Evolutionary conservation across 1,140 invertebrate genomes (phyloP).

Genomic region (Cherax quadricarinatus): DNA sequence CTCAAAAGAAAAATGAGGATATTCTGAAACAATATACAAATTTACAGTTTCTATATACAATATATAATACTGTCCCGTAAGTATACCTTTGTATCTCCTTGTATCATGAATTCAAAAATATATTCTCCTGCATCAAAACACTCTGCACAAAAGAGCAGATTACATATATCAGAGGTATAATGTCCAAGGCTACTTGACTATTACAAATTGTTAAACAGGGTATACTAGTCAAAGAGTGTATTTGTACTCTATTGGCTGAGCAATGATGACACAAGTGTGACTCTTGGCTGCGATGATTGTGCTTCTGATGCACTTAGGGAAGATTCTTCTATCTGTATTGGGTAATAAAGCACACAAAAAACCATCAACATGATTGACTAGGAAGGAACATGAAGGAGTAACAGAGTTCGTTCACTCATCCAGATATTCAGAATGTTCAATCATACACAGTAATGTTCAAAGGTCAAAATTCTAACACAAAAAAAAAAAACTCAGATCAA

Average conservation of each 20-base stretch:
- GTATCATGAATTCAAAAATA: not conserved
- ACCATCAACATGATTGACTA: not conserved
- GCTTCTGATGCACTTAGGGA: not conserved
- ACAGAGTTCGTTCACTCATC: too few relatives aligned
- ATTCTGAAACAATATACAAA: too few relatives aligned
- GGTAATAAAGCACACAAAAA: not conserved
- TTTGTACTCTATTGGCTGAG: constrained; percentile 23
- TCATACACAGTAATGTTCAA: too few relatives aligned
- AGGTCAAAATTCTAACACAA: too few relatives aligned
- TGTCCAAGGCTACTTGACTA: not conserved
- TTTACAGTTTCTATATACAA: too few relatives aligned
- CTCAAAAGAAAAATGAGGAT: too few relatives aligned
- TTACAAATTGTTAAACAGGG: not conserved
- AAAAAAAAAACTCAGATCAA: too few relatives aligned
- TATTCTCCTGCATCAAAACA: not conserved
- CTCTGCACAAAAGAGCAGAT: not conserved
- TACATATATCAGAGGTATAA: not conserved
- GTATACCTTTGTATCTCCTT: not conserved
- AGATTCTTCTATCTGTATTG: constrained; percentile 14
- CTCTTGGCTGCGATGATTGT: constrained; percentile 16
- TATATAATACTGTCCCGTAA: too few relatives aligned
- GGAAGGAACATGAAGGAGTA: too few relatives aligned
- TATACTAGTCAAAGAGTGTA: constrained; percentile 4
- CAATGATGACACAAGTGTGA: constrained; percentile 28
- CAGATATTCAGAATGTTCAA: too few relatives aligned